Evolutionary conservation across 2,113 vertebrate genomes (phyloP).

Genomic region (Lepidothrix coronata): DNA sequence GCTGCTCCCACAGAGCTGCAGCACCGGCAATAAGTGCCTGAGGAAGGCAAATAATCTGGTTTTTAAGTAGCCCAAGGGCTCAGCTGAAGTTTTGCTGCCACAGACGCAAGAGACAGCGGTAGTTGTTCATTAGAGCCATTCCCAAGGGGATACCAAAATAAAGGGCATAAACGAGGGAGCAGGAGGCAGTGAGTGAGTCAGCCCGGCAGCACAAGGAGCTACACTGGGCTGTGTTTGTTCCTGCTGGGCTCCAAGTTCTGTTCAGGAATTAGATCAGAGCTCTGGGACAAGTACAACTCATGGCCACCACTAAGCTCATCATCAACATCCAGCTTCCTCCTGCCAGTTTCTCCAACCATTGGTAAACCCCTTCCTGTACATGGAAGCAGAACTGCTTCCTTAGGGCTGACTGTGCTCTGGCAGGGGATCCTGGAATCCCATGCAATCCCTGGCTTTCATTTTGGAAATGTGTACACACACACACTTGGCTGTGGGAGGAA

Average conservation of each 20-base stretch:
- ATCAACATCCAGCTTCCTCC: no score
- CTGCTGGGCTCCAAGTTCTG: fast-evolving
- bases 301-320: neutral
- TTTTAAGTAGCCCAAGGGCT: neutral
- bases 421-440: neutral
- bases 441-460: neutral
- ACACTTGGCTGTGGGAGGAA: no score
- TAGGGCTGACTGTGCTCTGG: neutral
- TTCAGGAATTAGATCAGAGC: fast-evolving
- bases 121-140: neutral
- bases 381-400: fast-evolving
- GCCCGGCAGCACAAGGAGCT: fast-evolving
- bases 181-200: fast-evolving
- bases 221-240: fast-evolving
- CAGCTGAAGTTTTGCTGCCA: neutral
- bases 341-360: neutral
- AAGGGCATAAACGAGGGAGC: neutral
- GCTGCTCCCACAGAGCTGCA: neutral
- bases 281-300: neutral
- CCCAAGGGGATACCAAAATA: neutral
- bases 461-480: neutral
- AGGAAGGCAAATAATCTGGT: fast-evolving
- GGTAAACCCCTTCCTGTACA: fast-evolving
- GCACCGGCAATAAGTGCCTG: fast-evolving
- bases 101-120: fast-evolving